Percentiles rank a stretch among this genome's conserved stretches.
These are phyloP conservation scores for Caracal caracal DNA, from an alignment of 2,113 vertebrate genomes.

Conservation along the genomic window DNA sequence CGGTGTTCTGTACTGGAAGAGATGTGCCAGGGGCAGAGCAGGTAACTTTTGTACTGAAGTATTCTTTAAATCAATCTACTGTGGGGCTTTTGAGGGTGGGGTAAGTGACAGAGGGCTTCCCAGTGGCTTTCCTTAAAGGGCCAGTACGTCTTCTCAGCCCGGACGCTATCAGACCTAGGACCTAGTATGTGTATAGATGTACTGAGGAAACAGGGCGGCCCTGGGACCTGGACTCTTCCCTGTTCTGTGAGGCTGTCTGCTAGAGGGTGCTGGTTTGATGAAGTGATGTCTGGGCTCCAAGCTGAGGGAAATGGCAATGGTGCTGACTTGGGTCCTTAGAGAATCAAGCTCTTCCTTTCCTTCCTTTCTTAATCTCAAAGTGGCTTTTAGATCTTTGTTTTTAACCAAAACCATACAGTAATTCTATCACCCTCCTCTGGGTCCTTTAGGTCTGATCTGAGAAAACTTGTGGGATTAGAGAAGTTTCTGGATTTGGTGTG, in stretches of 20 bases:
- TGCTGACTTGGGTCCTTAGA: neutral
- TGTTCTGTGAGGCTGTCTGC: neutral
- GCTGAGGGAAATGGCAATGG: neutral
- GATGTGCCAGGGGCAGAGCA: conserved; percentile 79
- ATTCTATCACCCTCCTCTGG: neutral
- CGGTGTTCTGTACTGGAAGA: conserved; percentile 86
- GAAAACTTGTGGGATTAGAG: neutral
- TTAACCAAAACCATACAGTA: neutral
- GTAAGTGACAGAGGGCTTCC: neutral
- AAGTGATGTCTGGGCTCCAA: conserved; percentile 41
- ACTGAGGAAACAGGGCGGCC: neutral
- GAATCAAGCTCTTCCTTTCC: neutral
- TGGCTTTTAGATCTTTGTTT: conserved; percentile 11
- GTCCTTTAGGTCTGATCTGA: neutral
- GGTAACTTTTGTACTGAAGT: conserved; percentile 73
- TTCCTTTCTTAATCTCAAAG: conserved; percentile 6
- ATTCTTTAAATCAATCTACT: neutral
- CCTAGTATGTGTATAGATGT: neutral
- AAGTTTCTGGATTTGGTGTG: conserved; percentile 36
- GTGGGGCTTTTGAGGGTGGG: neutral
- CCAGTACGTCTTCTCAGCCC: neutral
- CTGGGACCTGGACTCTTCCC: neutral
- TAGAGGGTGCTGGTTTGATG: conserved; percentile 55
- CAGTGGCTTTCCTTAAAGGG: conserved; percentile 62
- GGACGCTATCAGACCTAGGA: neutral